phyloP scores from a whole-genome alignment of 2,888 invertebrate genomes.

The Lasius fuliginosus region DNA sequence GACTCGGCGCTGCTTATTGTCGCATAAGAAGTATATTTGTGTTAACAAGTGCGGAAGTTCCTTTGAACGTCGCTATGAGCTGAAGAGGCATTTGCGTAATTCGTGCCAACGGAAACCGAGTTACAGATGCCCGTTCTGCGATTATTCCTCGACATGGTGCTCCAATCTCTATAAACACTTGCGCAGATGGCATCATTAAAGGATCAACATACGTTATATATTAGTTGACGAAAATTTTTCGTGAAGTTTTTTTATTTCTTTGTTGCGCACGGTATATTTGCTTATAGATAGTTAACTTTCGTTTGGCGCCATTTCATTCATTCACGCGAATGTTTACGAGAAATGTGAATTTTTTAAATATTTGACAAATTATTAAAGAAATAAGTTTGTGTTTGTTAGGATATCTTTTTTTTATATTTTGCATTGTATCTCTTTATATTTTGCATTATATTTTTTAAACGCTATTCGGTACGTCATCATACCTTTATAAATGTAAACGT shows the following conservation, averaged over 20 bases:
- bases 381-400: constrained; percentile 10
- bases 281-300: neutral
- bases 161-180: constrained; percentile 80
- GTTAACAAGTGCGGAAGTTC: constrained; percentile 69
- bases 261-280: neutral
- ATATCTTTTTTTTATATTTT: neutral
- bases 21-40: constrained; percentile 55
- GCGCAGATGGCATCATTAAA: constrained; percentile 67
- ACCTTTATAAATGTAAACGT: neutral
- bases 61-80: constrained; percentile 60
- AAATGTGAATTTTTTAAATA: neutral
- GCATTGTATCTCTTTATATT: neutral
- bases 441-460: neutral
- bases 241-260: neutral
- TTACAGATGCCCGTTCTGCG: constrained; percentile 83
- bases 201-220: constrained; percentile 49
- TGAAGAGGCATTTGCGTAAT: constrained; percentile 67
- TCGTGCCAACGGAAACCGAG: constrained; percentile 73
- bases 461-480: neutral
- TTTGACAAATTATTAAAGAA: neutral
- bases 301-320: too few species aligned
- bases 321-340: neutral
- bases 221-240: neutral
- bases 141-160: constrained; percentile 76
- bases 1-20: neutral